Base-by-base conservation (phyloP, 2,888 invertebrate species). In the Dicyrtoma fusca region DNA sequence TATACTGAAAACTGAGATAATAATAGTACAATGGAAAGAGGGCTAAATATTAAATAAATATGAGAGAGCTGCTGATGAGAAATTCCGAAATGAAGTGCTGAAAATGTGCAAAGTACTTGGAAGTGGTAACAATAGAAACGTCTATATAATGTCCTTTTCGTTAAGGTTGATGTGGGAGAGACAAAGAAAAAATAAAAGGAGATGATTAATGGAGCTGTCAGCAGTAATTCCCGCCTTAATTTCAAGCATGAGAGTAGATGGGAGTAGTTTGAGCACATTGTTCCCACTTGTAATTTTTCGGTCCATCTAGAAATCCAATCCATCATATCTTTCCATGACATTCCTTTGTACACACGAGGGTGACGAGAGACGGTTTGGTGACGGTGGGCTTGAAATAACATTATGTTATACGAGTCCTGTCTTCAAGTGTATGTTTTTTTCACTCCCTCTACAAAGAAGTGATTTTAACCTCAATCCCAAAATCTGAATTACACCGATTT, bases 161-260 rank as follows among this genome's bases (percentile, higher is more conserved):
- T n/a, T n/a, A n/a, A n/a, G n/a, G 34, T 34, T 34, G 34, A 8
- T 34, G 34, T 5, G 3, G 34, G 34, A 5, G 34, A 34, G 34
- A 26, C 26, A n/a, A 61, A 61, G 42, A 61, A 57, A 61, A 42
- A 10, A 26, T 34, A 61, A n/a, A 19, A 42, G 3, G 26, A 26
- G 26, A 57, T 57, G 61, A 61, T 61, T 61, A 61, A 61, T 61
- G 61, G 42, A 61, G 26, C 61, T 61, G 61, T 61, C 61, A 42
- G 3, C 17, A 8, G 17, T 42, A 61, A 61, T 61, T 26, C 61
- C 26, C 42, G 14, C 17, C 42, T n/a, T 42, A 61, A 61, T 61
- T 61, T 61, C 34, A 42, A n/a, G 25, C 25, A 25, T 57, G 53
- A 57, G 26, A n/a, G 42, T 61, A n/a, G 26, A 13, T 61, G 34